phyloP scores from a whole-genome alignment of 2,113 vertebrate genomes.

The Daphoenositta chrysoptera region DNA sequence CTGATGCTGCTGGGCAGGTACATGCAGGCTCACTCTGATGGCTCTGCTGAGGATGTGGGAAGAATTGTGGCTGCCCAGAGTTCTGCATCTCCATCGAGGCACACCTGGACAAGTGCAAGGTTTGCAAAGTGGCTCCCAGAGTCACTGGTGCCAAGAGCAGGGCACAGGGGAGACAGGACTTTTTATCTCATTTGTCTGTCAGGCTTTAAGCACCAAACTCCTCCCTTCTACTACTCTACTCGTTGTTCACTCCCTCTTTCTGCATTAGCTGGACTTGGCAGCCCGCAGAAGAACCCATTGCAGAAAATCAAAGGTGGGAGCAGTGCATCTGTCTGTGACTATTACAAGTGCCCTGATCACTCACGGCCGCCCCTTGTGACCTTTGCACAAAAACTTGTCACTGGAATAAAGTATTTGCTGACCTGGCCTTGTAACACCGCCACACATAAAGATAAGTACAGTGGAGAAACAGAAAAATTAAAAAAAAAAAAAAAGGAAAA shows the following conservation, averaged over 20 bases:
- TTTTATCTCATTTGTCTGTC: not conserved
- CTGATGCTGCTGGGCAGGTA: not conserved
- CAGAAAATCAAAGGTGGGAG: not conserved
- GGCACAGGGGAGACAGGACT: not conserved
- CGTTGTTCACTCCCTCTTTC: not conserved
- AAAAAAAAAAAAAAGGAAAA: not conserved
- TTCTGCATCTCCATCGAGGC: not conserved
- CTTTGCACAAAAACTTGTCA: not conserved
- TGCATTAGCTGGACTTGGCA: not conserved
- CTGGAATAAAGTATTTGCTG: not conserved
- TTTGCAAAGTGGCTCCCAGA: not conserved
- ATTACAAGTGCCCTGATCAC: not conserved
- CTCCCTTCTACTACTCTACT: not conserved
- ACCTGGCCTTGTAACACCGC: not conserved
- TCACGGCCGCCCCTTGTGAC: not conserved
- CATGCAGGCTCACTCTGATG: accelerated
- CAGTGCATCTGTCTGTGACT: not conserved
- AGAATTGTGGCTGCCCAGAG: not conserved
- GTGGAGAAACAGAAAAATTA: not conserved
- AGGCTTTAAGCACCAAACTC: not conserved
- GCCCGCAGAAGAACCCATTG: not conserved
- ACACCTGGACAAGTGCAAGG: not conserved
- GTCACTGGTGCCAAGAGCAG: not conserved
- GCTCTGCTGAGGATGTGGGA: not conserved
- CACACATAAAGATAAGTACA: not conserved